Evolutionary conservation across 2,797 vertebrate species (phyloP).

Genomic region (Hoplostethus mediterraneus): DNA sequence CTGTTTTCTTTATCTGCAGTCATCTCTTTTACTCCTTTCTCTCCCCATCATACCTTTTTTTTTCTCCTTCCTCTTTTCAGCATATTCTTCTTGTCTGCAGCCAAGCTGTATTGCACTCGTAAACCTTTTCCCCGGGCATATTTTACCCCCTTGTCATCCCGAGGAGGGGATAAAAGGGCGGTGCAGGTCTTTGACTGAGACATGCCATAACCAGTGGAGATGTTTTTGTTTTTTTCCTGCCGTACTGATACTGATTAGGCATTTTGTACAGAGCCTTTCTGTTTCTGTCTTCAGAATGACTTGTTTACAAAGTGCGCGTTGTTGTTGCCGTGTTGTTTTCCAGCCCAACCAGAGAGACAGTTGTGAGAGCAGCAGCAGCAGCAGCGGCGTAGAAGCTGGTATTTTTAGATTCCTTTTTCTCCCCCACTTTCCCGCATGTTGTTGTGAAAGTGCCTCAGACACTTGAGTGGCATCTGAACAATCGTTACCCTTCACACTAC

Average conservation of each 20-base stretch:
- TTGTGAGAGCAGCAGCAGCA: background rate
- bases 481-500: constrained; percentile 29
- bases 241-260: constrained; percentile 9
- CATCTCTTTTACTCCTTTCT: background rate
- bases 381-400: background rate
- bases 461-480: constrained; percentile 23
- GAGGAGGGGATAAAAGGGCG: constrained; percentile 6
- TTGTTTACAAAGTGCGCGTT: constrained; percentile 21
- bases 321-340: constrained; percentile 5
- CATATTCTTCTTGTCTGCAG: background rate
- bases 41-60: background rate
- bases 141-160: constrained; percentile 2
- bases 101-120: constrained; percentile 8
- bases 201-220: constrained; percentile 1
- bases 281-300: constrained; percentile 18
- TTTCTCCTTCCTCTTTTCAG: background rate
- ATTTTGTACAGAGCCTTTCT: background rate
- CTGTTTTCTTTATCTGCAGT: constrained; percentile 6
- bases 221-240: background rate
- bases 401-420: constrained; percentile 31
- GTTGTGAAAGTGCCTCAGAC: constrained; percentile 19
- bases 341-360: constrained; percentile 6
- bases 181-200: constrained; percentile 21
- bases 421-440: constrained; percentile 6
- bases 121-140: background rate